A percentile compares a stretch with the other conserved stretches of the same genome.
These are phyloP conservation scores for Caenorhabditis auriculariae DNA, from an alignment of 2,888 invertebrate species.

Conservation along the genomic window DNA sequence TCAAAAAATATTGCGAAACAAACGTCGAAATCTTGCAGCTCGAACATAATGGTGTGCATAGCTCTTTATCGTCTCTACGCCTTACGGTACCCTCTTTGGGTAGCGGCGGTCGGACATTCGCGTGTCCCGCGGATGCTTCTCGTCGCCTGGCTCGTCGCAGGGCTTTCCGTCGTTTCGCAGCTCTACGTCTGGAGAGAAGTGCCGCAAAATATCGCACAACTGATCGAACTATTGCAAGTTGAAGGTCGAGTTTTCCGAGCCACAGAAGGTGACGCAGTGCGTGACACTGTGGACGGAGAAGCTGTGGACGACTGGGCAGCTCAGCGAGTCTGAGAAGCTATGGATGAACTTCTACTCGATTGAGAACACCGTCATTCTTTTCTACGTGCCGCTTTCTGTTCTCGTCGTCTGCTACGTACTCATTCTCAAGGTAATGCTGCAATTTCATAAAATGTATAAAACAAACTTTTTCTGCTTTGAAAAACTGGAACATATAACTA, in stretches of 20 bases:
- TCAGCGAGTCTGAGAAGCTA: conserved; percentile 7
- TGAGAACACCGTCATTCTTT: conserved; percentile 33
- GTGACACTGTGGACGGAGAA: conserved; percentile 42
- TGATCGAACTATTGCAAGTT: neutral
- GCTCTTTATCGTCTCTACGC: conserved; percentile 51
- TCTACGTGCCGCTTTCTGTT: conserved; percentile 46
- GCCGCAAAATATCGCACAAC: too few relatives aligned
- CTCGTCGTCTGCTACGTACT: conserved; percentile 45
- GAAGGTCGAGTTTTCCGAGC: conserved; percentile 19
- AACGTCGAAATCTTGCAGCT: conserved; percentile 27
- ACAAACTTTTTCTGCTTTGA: too few relatives aligned
- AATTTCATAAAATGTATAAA: too few relatives aligned
- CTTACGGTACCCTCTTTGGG: conserved; percentile 45
- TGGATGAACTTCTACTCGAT: conserved; percentile 37
- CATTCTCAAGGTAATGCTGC: conserved; percentile 44
- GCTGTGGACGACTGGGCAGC: conserved; percentile 5
- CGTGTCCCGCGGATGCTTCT: conserved; percentile 37
- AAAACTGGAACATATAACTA: too few relatives aligned
- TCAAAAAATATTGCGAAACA: too few relatives aligned
- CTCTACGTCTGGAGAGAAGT: conserved; percentile 42
- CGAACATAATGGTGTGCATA: conserved; percentile 54
- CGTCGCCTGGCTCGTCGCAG: conserved; percentile 41
- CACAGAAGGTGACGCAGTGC: conserved; percentile 32
- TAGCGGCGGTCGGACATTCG: conserved; percentile 43
- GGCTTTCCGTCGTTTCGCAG: conserved; percentile 41